phyloP scores from a whole-genome alignment of 2,113 vertebrate genomes.

The Scopus umbretta region DNA sequence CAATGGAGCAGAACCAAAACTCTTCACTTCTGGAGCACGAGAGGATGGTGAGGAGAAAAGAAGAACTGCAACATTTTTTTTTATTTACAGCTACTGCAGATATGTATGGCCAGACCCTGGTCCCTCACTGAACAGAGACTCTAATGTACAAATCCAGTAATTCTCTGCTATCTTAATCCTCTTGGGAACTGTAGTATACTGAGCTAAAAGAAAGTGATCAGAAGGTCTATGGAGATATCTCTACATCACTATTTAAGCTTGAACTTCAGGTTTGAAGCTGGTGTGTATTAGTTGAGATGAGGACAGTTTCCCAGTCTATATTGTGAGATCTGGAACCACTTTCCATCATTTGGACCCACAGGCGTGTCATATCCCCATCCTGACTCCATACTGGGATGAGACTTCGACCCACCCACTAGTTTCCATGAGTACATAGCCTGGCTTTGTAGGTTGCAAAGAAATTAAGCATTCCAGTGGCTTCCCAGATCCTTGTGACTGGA shows the following conservation, averaged over 20 bases:
- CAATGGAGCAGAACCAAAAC: not conserved
- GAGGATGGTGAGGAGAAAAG: not conserved
- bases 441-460: not conserved
- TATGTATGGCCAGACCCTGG: not conserved
- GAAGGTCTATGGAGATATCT: not conserved
- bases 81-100: not conserved
- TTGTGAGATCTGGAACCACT: not conserved
- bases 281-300: not conserved
- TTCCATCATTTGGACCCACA: not conserved
- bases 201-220: not conserved
- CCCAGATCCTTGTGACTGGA: too few relatives aligned
- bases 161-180: not conserved
- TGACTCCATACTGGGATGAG: not conserved
- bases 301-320: not conserved
- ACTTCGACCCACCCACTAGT: not conserved
- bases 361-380: not conserved
- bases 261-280: not conserved
- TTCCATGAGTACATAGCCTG: not conserved
- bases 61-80: not conserved
- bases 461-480: not conserved
- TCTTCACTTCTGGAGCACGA: not conserved
- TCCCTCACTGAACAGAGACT: not conserved
- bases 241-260: not conserved
- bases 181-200: not conserved
- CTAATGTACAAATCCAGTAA: not conserved